Evolutionary conservation across 2,113 vertebrate genomes (phyloP).

Genomic region (Pachyramphus minor): DNA sequence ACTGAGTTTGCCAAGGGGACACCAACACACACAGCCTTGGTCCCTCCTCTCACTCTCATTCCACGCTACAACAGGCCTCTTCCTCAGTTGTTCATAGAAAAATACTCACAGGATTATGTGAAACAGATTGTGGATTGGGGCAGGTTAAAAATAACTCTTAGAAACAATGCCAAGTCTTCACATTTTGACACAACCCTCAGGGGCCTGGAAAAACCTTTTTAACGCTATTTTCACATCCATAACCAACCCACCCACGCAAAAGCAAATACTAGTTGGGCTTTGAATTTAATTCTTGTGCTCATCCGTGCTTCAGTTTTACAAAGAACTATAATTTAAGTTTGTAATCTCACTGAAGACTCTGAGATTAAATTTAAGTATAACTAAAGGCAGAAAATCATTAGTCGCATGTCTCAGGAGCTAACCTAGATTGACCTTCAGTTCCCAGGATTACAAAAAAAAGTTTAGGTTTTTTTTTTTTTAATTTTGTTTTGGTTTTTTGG

Average conservation of each 20-base stretch:
- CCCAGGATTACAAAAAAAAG: background rate
- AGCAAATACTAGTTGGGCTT: background rate
- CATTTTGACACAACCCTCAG: background rate
- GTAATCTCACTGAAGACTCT: background rate
- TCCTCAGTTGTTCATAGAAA: background rate
- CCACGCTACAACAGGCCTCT: background rate
- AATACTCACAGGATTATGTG: background rate
- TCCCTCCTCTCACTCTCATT: background rate
- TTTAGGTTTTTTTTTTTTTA: background rate
- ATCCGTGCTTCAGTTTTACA: background rate
- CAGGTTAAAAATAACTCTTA: slow-evolving; percentile 2
- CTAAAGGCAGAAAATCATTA: background rate
- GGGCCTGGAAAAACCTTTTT: background rate
- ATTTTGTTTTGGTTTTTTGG: too few relatives aligned
- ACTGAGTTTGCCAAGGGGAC: background rate
- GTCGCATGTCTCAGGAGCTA: background rate
- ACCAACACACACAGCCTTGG: background rate
- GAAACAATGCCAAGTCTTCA: background rate
- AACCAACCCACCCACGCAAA: background rate
- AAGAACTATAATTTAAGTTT: background rate
- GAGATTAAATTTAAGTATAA: background rate
- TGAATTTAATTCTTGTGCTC: background rate
- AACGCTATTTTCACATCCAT: background rate
- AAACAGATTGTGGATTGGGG: background rate
- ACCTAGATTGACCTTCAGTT: background rate